These are phyloP conservation scores for Danio albolineatus DNA, from an alignment of 2,797 vertebrate species.

Conservation along the genomic window DNA sequence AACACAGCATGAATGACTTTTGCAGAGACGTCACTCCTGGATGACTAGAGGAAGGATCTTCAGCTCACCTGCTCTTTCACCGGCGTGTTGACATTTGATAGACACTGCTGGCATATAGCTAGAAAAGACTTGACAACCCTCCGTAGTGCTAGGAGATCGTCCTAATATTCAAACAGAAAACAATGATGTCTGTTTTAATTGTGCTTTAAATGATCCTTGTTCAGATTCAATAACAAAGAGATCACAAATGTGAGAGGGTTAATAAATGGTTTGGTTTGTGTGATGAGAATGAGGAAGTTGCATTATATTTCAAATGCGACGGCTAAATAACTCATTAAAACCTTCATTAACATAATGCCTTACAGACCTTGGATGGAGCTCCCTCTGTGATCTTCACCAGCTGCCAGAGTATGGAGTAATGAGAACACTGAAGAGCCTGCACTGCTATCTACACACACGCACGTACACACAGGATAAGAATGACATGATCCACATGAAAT, in stretches of 20 bases:
- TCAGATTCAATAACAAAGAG: neutral
- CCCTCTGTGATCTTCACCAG: conserved; percentile 98
- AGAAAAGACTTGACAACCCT: conserved; percentile 98
- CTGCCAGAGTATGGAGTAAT: conserved; percentile 99
- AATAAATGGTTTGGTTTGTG: neutral
- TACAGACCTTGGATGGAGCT: conserved; percentile 91
- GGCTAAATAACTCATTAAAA: neutral
- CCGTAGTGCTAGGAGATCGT: conserved; percentile 93
- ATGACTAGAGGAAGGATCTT: neutral
- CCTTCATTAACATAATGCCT: neutral
- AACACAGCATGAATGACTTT: neutral
- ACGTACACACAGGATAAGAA: conserved; percentile 65
- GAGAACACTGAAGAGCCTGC: conserved; percentile 97
- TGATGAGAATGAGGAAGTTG: neutral
- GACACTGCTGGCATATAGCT: conserved; percentile 97
- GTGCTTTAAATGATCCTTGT: neutral
- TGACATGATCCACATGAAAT: neutral
- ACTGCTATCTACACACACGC: conserved; percentile 92
- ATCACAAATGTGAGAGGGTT: neutral
- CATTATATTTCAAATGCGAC: neutral
- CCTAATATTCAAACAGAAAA: conserved; percentile 75
- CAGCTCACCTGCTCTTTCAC: conserved; percentile 95
- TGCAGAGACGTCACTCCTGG: neutral
- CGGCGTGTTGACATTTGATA: conserved; percentile 96
- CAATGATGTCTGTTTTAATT: neutral